Conservation (phyloP, 2,113 vertebrate species). For the Leucosticte australis region DNA sequence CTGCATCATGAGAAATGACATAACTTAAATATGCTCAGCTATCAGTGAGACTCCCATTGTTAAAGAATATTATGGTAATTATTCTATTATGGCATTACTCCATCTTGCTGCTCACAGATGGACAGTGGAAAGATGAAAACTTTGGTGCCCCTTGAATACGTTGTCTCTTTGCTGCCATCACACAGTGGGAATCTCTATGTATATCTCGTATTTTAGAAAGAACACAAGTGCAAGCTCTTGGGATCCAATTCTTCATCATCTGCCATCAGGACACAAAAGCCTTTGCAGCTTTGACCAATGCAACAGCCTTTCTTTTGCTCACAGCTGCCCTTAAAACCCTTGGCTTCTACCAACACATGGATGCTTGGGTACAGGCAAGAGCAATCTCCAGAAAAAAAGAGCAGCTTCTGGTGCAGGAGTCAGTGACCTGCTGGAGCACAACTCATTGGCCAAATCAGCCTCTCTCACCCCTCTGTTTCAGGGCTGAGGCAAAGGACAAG, state of each 20-base stretch:
- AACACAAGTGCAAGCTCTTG: not conserved
- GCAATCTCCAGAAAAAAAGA: not conserved
- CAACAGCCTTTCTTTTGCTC: not conserved
- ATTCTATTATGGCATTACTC: not conserved
- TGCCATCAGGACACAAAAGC: not conserved
- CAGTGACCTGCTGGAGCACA: not conserved
- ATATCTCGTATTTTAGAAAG: not conserved
- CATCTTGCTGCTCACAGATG: not conserved
- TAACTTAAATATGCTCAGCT: not conserved
- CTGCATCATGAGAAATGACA: not conserved
- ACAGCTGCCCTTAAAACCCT: not conserved
- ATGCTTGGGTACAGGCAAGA: not conserved
- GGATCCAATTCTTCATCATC: not conserved
- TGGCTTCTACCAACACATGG: not conserved
- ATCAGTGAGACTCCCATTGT: not conserved
- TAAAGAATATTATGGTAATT: not conserved
- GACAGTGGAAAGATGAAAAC: not conserved
- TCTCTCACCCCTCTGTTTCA: not conserved
- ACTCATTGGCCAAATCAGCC: rapidly evolving
- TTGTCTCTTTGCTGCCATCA: not conserved
- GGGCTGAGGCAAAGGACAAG: not conserved
- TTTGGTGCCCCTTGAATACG: rapidly evolving
- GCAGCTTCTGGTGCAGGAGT: not conserved
- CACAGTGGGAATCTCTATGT: not conserved
- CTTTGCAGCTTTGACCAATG: not conserved